phyloP scores from a whole-genome alignment of 1,140 invertebrate species.

The Grapholita molesta region DNA sequence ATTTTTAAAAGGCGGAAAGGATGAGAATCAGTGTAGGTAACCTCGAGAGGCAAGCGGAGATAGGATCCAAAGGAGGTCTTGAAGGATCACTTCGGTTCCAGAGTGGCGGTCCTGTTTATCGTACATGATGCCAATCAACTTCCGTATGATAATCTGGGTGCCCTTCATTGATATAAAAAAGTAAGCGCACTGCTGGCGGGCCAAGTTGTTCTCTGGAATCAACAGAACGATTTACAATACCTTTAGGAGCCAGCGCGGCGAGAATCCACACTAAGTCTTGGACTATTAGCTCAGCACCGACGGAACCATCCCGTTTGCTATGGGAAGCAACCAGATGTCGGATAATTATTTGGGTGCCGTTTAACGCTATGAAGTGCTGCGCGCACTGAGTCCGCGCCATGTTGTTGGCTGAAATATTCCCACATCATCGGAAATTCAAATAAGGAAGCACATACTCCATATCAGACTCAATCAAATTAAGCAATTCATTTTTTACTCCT shows the following conservation, averaged over 20 bases:
- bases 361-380: slow-evolving; percentile 61
- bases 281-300: slow-evolving; percentile 60
- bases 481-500: too few species aligned
- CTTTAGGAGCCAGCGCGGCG: slow-evolving; percentile 61
- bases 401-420: slow-evolving; percentile 62
- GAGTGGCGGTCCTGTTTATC: slow-evolving; percentile 39
- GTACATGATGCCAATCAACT: slow-evolving; percentile 33
- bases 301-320: slow-evolving; percentile 62
- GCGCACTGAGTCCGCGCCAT: slow-evolving; percentile 58
- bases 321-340: slow-evolving; percentile 56
- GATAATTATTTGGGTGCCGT: slow-evolving; percentile 59
- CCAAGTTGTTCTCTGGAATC: slow-evolving; percentile 49
- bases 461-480: too few species aligned
- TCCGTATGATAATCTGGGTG: slow-evolving; percentile 39
- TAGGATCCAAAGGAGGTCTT: slow-evolving; percentile 50
- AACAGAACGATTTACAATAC: slow-evolving; percentile 33
- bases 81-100: slow-evolving; percentile 35
- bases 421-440: slow-evolving; percentile 13
- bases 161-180: slow-evolving; percentile 45
- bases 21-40: slow-evolving; percentile 24
- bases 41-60: slow-evolving; percentile 43
- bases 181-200: slow-evolving; percentile 36
- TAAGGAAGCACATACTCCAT: slow-evolving; percentile 24
- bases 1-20: background rate
- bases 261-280: slow-evolving; percentile 68